Evolutionary conservation across 2,113 vertebrate species (phyloP), one percentile per base, ranked within the genome.

Genomic region (Toxostoma redivivum): DNA sequence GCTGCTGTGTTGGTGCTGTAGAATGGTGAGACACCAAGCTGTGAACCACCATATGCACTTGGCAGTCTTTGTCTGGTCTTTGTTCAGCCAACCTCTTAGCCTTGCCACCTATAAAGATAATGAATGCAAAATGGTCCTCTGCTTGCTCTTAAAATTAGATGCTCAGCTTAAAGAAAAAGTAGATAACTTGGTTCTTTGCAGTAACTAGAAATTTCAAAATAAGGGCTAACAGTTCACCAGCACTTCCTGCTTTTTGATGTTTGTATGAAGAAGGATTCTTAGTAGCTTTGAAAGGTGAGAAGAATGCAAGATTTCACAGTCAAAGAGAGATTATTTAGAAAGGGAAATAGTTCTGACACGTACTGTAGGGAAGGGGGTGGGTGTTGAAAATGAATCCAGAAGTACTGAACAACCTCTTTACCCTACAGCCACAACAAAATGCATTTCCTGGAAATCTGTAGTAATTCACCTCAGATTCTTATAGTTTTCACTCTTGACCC

Each of bases 11-110:
- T 97, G 97, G 97, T 97, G 96, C 96, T 95, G 96, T 86, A 94
- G 97, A 94, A 95, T 97, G 97, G 97, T 94, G 97, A 80, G 97
- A 88, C 84, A 16, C 97, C 97, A 98, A 97, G 97, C 97, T 98
- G 97, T 97, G 97, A 97, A 87, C 96, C 97, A 96, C 97, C 97
- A 97, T 98, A 98, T 97, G 97, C 95, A 97, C 97, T 97, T 97
- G 97, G 97, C 97, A 97, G 96, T 97, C 97, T 97, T 96, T 97
- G 97, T 97, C 97, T 97, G 96, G 96, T 97, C 97, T 97, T 97
- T 97, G 97, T 97, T 97, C 97, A 97, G 97, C 97, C 97, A 97
- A 95, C 97, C 97, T 97, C 96, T 96, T 97, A 97, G 97, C 96
- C 95, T 97, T 97, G 96, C 97, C 97, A 97, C 97, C 97, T 97